Base-by-base conservation (phyloP, 2,888 invertebrate species). In the Seladonia tumulorum region DNA sequence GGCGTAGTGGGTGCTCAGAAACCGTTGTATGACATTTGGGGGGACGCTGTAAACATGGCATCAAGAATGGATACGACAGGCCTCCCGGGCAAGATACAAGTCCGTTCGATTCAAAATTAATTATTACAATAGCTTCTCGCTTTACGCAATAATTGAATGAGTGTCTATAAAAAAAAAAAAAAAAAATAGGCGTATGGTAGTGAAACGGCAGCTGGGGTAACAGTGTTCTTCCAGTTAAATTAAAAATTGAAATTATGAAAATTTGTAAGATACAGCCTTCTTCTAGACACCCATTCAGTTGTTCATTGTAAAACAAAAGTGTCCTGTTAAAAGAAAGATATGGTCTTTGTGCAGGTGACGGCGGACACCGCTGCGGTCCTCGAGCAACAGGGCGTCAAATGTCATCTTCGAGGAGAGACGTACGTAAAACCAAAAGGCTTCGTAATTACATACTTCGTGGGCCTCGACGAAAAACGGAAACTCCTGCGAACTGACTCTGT, bases 11-110 rank as follows among this genome's bases (percentile, higher is more conserved):
- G 99, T 0, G 98, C 98, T 0, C 97, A 98, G 86, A 99, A 99
- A 94, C 99, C 99, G 0, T 96, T 99, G 72, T 99, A 99, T 94
- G 99, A 99, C 94, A 98, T 99, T 93, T 99, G 99, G 99, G 99
- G 99, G 0, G 98, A 99, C 95, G 98, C 99, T 0, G 99, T 99
- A 0, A 99, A 99, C 95, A 98, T 99, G 97, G 99, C 99, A 5
- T 98, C 99, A 0, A 96, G 99, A 92, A 99, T 99, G 99, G 99
- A 99, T 93, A 98, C 98, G 0, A 98, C 98, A 1, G 99, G 99
- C 12, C 96, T 97, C 88, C 96, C 97, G 2, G 97, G 98, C 68
- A 96, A 96, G 94, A 98, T 98, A 91, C 98, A 98, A 95, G 97
- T 97, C 86, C 70, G 71, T 49, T 45, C 39, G 12, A 72, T 42